A percentile compares a stretch with the other conserved stretches of the same genome.
phyloP scores from a whole-genome alignment of 2,113 vertebrate genomes.

The Montifringilla adamsi region DNA sequence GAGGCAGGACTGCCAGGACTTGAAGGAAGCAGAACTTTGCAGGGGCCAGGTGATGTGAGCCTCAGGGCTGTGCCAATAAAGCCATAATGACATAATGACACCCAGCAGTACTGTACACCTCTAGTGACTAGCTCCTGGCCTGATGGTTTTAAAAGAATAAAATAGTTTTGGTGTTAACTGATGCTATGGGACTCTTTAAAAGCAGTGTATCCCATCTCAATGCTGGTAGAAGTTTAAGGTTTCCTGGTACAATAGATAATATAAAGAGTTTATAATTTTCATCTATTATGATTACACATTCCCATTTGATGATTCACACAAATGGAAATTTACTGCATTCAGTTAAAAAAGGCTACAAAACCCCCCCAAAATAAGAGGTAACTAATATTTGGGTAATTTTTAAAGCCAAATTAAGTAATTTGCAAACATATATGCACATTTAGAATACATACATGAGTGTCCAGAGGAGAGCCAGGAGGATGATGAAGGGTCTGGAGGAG shows the following conservation, averaged over 20 bases:
- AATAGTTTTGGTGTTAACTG: background rate
- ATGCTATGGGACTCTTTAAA: background rate
- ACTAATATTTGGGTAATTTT: background rate
- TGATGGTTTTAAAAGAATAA: background rate
- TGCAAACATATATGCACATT: background rate
- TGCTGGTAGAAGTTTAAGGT: background rate
- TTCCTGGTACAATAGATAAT: background rate
- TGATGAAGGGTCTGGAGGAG: background rate
- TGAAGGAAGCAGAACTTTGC: background rate
- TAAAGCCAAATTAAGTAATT: background rate
- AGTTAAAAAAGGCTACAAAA: background rate
- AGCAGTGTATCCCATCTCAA: background rate
- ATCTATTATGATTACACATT: background rate
- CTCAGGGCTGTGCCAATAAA: background rate
- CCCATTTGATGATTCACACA: background rate
- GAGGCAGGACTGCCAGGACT: background rate
- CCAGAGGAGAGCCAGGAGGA: accelerated
- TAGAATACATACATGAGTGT: accelerated
- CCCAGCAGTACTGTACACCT: background rate
- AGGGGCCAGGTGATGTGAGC: background rate
- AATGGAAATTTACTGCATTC: background rate
- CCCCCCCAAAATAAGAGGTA: background rate
- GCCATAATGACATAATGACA: accelerated
- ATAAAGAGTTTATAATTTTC: background rate
- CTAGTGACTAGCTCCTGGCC: background rate